These are phyloP conservation scores for Chouioia cunea DNA, from an alignment of 2,888 invertebrate species.

Conservation along the genomic window DNA sequence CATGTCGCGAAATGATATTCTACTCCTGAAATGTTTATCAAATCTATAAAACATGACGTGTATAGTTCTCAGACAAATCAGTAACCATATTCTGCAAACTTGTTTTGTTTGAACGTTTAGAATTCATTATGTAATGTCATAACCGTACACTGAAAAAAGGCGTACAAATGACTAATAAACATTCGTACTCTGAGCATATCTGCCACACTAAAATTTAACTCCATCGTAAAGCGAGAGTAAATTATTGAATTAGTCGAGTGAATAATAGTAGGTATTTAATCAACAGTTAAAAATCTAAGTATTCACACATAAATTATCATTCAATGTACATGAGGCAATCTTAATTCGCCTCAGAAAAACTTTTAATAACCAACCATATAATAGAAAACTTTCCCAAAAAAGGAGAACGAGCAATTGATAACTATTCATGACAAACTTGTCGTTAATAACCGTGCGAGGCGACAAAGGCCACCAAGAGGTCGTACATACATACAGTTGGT, in stretches of 20 bases:
- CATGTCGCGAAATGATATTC: too few relatives aligned
- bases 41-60: too few relatives aligned
- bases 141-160: too few relatives aligned
- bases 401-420: conserved; percentile 6
- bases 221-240: too few relatives aligned
- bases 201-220: too few relatives aligned
- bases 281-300: conserved; percentile 8
- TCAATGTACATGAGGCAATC: background rate
- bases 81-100: conserved; percentile 3
- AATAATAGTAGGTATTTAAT: conserved; percentile 13
- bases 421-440: conserved; percentile 18
- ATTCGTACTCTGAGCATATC: too few relatives aligned
- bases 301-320: background rate
- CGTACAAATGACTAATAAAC: too few relatives aligned
- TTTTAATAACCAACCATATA: conserved; percentile 21
- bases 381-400: conserved; percentile 4
- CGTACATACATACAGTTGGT: background rate
- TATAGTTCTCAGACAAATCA: conserved; percentile 6
- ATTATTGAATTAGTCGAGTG: conserved; percentile 22
- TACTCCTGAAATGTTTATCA: too few relatives aligned
- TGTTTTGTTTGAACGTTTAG: background rate
- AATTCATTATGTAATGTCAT: background rate
- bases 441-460: conserved; percentile 37
- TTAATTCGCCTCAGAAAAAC: conserved; percentile 2
- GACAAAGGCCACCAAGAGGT: conserved; percentile 30